Percentiles rank a stretch among this genome's conserved stretches.
These are phyloP conservation scores for Atlantisia rogersi DNA, from an alignment of 2,113 vertebrate species.

Conservation along the genomic window DNA sequence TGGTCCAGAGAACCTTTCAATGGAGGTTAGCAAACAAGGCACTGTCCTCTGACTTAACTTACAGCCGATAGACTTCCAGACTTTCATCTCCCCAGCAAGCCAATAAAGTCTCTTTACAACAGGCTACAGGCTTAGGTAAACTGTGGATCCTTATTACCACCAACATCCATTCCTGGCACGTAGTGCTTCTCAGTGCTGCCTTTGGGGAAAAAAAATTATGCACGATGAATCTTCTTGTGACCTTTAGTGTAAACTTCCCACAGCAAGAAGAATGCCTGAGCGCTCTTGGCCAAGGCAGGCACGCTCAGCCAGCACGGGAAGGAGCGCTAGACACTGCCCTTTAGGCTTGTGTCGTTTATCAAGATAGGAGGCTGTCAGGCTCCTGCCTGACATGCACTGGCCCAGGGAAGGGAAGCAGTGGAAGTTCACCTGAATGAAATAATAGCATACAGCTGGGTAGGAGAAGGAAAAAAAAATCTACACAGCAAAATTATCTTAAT, in stretches of 20 bases:
- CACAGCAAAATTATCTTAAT: conserved; percentile 32
- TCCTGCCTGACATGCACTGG: not conserved
- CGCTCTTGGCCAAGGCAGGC: not conserved
- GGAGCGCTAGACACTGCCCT: not conserved
- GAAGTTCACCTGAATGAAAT: conserved; percentile 54
- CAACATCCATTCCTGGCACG: not conserved
- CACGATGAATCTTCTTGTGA: conserved; percentile 32
- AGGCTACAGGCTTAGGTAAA: not conserved
- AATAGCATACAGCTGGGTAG: conserved; percentile 22
- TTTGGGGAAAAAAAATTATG: not conserved
- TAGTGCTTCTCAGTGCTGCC: not conserved
- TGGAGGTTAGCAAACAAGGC: not conserved
- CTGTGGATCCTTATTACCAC: not conserved
- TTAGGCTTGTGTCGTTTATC: conserved; percentile 16
- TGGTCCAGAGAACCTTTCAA: not conserved
- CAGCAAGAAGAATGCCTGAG: not conserved
- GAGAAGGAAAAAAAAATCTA: not conserved
- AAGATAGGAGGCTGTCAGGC: conserved; percentile 24
- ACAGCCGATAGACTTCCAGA: not conserved
- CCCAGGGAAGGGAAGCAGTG: not conserved
- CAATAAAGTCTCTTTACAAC: not conserved
- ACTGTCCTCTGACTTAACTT: not conserved
- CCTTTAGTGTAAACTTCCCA: conserved; percentile 27
- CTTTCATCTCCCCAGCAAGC: not conserved
- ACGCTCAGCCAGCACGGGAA: not conserved